Evolutionary conservation across 2,797 vertebrate genomes (phyloP).

Genomic region (Enteromius paludinosus): DNA sequence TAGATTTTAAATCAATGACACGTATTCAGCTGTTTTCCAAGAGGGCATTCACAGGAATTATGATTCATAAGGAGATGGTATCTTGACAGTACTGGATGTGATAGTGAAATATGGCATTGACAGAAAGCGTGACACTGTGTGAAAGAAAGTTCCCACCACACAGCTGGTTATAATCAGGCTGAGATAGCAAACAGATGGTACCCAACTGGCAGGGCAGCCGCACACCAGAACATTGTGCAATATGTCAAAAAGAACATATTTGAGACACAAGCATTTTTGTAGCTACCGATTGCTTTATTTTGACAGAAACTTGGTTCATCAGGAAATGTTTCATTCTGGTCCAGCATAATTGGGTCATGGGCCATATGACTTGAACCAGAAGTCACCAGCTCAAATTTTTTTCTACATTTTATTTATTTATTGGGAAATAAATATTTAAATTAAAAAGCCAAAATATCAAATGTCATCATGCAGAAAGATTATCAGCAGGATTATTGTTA

Average conservation of each 20-base stretch:
- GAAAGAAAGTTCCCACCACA: conserved; percentile 53
- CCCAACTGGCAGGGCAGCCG: conserved; percentile 61
- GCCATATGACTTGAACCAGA: neutral
- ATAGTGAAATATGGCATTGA: conserved; percentile 49
- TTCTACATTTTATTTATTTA: neutral
- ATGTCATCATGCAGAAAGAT: neutral
- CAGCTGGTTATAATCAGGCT: conserved; percentile 59
- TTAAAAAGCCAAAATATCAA: neutral
- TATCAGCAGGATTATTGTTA: neutral
- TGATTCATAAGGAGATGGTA: conserved; percentile 11
- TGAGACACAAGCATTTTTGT: conserved; percentile 28
- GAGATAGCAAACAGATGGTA: conserved; percentile 71
- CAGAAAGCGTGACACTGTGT: conserved; percentile 48
- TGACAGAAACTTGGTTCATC: neutral
- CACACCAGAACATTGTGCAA: conserved; percentile 47
- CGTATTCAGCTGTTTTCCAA: neutral
- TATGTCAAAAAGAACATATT: conserved; percentile 51
- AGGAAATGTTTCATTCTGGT: neutral
- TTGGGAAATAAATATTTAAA: neutral
- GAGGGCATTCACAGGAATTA: neutral
- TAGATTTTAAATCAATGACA: neutral
- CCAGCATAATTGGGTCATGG: neutral
- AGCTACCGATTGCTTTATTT: conserved; percentile 53
- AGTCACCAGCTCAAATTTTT: neutral
- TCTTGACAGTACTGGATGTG: conserved; percentile 45